Percentiles rank a stretch among this genome's conserved stretches.
Evolutionary conservation across 2,113 vertebrate genomes (phyloP).

Genomic region (Rissa tridactyla): DNA sequence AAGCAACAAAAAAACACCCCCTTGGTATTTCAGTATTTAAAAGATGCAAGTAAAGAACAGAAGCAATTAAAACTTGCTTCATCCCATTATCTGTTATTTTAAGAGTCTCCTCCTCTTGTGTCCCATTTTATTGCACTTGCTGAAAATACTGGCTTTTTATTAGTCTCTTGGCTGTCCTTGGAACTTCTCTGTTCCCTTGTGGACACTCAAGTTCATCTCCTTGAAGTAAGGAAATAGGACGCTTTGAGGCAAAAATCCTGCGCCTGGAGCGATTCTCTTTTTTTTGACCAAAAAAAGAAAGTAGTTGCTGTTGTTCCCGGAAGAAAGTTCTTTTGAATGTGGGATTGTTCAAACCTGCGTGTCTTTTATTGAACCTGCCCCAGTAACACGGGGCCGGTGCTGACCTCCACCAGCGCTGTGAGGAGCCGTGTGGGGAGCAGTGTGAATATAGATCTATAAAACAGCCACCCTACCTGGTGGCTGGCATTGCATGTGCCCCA

Average conservation of each 20-base stretch:
- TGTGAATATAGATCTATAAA: rapidly evolving
- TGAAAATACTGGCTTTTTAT: not conserved
- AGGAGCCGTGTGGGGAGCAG: not conserved
- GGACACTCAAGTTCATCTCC: not conserved
- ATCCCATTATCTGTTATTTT: constrained; percentile 1
- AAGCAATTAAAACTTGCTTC: not conserved
- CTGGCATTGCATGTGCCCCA: rapidly evolving
- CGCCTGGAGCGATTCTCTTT: not conserved
- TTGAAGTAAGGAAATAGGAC: constrained; percentile 44
- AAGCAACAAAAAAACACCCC: not conserved
- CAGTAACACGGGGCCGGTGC: rapidly evolving
- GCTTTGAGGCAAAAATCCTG: not conserved
- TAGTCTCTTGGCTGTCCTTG: constrained; percentile 8
- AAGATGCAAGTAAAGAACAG: not conserved
- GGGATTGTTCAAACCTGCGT: not conserved
- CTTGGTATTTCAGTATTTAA: not conserved
- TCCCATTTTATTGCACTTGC: constrained; percentile 25
- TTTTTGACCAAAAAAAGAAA: not conserved
- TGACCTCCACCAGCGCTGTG: not conserved
- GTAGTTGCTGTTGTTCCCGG: not conserved
- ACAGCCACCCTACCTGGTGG: rapidly evolving
- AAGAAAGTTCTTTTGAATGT: not conserved
- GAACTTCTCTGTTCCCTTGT: not conserved
- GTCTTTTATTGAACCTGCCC: not conserved
- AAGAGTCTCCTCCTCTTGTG: not conserved